Evolutionary conservation across 2,888 invertebrate species (phyloP).

Genomic region (Ormyrus nitidulus): DNA sequence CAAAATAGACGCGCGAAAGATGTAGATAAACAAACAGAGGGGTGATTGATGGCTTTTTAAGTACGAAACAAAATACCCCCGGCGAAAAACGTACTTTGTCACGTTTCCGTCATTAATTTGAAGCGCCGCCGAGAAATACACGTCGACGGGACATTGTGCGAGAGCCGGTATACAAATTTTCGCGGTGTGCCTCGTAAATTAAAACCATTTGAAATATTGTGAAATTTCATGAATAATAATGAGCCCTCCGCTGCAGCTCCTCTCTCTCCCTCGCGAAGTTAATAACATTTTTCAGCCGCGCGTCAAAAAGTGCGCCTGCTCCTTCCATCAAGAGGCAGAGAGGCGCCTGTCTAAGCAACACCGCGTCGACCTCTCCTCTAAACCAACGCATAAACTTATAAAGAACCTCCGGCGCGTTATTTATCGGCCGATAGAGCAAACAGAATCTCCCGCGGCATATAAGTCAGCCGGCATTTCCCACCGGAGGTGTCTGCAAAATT

Average conservation of each 20-base stretch:
- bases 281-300: constrained; percentile 30
- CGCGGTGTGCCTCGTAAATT: constrained; percentile 43
- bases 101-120: no score
- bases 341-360: no score
- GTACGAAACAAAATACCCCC: no score
- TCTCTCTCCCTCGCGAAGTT: constrained; percentile 1
- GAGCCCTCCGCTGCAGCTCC: not conserved
- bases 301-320: not conserved
- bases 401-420: constrained; percentile 8
- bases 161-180: constrained; percentile 25
- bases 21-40: no score
- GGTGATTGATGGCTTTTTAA: no score
- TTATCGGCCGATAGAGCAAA: constrained; percentile 14
- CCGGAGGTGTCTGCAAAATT: not conserved
- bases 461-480: no score
- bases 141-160: constrained; percentile 18
- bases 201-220: constrained; percentile 50
- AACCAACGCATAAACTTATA: no score
- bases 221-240: constrained; percentile 55
- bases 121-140: not conserved
- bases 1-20: no score
- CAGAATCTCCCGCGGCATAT: not conserved
- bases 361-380: no score
- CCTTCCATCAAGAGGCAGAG: not conserved
- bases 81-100: no score